Conservation (phyloP, 2,113 vertebrate species). For the Microtus pennsylvanicus region DNA sequence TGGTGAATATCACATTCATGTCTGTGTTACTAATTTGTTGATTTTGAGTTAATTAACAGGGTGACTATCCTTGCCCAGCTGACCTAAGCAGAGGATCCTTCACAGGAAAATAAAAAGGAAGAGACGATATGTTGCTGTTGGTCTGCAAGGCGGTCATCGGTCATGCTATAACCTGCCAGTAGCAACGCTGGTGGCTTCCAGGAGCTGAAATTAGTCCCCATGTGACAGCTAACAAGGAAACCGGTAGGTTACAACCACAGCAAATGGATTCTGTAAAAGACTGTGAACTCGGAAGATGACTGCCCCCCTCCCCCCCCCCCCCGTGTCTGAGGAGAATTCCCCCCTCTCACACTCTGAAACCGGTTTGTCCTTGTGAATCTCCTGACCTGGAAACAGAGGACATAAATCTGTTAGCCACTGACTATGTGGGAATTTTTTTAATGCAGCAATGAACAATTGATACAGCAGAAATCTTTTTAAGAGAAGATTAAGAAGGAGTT, state of each 20-base stretch:
- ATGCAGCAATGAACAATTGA: neutral
- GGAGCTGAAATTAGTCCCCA: neutral
- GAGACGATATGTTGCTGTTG: neutral
- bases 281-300: neutral
- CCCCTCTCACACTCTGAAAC: neutral
- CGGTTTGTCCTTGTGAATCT: neutral
- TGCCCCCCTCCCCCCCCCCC: too few relatives aligned
- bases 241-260: neutral
- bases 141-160: neutral
- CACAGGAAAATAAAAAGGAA: neutral
- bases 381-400: neutral
- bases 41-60: neutral
- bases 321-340: neutral
- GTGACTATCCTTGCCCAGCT: neutral
- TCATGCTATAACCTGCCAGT: neutral
- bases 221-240: neutral
- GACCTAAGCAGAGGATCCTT: neutral
- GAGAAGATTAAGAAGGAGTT: neutral
- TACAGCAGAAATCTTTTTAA: neutral
- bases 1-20: too few relatives aligned
- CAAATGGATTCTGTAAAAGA: neutral
- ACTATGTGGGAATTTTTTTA: neutral
- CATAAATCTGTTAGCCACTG: neutral
- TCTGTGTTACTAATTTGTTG: neutral
- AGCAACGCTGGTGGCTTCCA: neutral